Evolutionary conservation across 2,797 vertebrate genomes (phyloP), one percentile per base, ranked within the genome.

Genomic region (Antrozous pallidus): DNA sequence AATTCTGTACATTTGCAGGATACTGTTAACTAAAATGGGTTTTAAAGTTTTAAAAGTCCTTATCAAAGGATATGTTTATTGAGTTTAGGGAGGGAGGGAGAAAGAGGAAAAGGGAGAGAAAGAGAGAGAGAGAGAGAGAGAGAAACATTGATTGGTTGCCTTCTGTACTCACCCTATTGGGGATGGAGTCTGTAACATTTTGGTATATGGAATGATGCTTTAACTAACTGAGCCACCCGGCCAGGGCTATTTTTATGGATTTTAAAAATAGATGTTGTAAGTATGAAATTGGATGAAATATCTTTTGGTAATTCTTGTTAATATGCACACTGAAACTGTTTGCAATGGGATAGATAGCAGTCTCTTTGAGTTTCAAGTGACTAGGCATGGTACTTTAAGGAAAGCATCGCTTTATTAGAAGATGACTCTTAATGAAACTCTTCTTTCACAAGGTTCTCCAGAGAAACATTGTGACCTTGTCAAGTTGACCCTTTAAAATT

Each of bases 221-320:
- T 33, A 20, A 33, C 63, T 4, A 67, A 67, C 63, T 20, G n/a
- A 67, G 8, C 63, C n/a, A 33, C 17, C n/a, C 8, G 8, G 63
- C n/a, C n/a, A 67, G 63, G n/a, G 17, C n/a, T 94, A 70, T n/a
- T n/a, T n/a, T n/a, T 85, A 69, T 70, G 22, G 58, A 69, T 85
- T 75, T 93, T 31, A 6, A 86, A 82, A 88, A 77, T 31, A 69
- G 67, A 79, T 90, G 63, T 36, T 2, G 0, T 84, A 94, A 65
- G 80, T 88, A 28, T 91, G 80, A 75, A 71, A 77, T 90, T 81
- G 78, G 83, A 74, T 95, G n/a, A 92, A 71, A 81, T 91, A 0
- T 78, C 90, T 93, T 85, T 18, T 91, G 83, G 20, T 73, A 65
- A 63, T 85, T 54, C n/a, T 8, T 71, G 54, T 86, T 92, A 71